Evolutionary conservation across 2,113 vertebrate species (phyloP).

Genomic region (Arothron firmamentum): DNA sequence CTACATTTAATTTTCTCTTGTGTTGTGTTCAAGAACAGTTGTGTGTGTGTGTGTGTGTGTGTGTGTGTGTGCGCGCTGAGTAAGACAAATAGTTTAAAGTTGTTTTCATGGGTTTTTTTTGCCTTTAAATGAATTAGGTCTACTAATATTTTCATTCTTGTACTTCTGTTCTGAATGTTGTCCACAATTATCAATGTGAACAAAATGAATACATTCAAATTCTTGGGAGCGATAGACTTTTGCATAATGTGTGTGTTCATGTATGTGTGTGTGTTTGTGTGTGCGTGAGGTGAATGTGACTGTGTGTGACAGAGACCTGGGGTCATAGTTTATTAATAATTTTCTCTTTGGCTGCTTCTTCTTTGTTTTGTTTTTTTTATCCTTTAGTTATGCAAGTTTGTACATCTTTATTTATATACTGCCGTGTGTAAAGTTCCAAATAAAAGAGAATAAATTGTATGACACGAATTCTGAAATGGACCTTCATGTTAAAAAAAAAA

Average conservation of each 20-base stretch:
- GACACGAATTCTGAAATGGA: slow-evolving; percentile 91
- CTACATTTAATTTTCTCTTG: slow-evolving; percentile 3
- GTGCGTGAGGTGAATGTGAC: slow-evolving; percentile 28
- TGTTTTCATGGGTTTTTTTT: slow-evolving; percentile 24
- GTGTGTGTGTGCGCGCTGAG: slow-evolving; percentile 26
- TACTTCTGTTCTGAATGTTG: slow-evolving; percentile 55
- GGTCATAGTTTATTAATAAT: slow-evolving; percentile 38
- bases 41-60: too few relatives aligned
- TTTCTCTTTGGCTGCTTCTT: slow-evolving; percentile 57
- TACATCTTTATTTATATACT: slow-evolving; percentile 97
- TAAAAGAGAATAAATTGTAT: slow-evolving; percentile 88
- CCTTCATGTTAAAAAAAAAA: background rate
- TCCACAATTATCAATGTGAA: slow-evolving; percentile 47
- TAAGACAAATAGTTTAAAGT: slow-evolving; percentile 43
- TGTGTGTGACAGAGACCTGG: slow-evolving; percentile 32
- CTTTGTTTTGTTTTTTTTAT: slow-evolving; percentile 28
- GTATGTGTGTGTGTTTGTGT: slow-evolving; percentile 5
- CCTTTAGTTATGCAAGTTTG: slow-evolving; percentile 85
- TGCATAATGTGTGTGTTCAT: slow-evolving; percentile 10
- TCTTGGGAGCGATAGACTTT: too few relatives aligned
- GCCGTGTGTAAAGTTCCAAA: slow-evolving; percentile 81
- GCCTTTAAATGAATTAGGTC: slow-evolving; percentile 48
- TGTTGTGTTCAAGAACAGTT: slow-evolving; percentile 10
- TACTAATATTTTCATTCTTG: slow-evolving; percentile 50
- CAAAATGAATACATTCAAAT: slow-evolving; percentile 10